Evolutionary conservation across 2,888 invertebrate species (phyloP).

Genomic region (Eledone cirrhosa): DNA sequence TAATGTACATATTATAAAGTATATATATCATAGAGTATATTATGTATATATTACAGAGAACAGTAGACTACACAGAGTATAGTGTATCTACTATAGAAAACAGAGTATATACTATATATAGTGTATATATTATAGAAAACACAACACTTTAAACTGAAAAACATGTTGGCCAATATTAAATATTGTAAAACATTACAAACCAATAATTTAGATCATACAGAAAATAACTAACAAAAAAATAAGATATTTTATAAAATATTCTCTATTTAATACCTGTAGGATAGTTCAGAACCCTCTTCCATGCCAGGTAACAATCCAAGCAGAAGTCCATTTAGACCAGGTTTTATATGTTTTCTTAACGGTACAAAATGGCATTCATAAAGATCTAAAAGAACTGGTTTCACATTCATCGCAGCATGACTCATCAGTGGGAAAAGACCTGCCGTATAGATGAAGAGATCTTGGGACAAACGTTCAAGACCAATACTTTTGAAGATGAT

Average conservation of each 20-base stretch:
- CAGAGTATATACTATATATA: too few relatives aligned
- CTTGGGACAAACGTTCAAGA: constrained; percentile 79
- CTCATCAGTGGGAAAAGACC: constrained; percentile 89
- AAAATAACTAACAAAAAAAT: too few relatives aligned
- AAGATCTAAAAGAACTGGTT: constrained; percentile 80
- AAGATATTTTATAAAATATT: not conserved
- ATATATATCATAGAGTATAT: too few relatives aligned
- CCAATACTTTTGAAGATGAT: constrained; percentile 90
- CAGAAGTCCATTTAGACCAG: constrained; percentile 87
- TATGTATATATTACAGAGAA: too few relatives aligned
- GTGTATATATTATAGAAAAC: too few relatives aligned
- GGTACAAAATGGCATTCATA: constrained; percentile 89
- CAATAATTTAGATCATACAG: too few relatives aligned
- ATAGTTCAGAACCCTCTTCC: constrained; percentile 85
- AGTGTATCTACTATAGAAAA: too few relatives aligned
- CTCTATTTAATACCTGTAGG: constrained; percentile 73
- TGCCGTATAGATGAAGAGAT: constrained; percentile 80
- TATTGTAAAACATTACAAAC: too few relatives aligned
- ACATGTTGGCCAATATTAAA: not conserved
- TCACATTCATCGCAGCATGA: constrained; percentile 89
- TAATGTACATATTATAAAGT: too few relatives aligned
- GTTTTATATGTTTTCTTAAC: constrained; percentile 78
- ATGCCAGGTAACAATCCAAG: constrained; percentile 87
- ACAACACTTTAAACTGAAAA: not conserved
- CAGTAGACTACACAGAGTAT: too few relatives aligned